phyloP scores from a whole-genome alignment of 2,797 vertebrate genomes.

The Halcyon smyrnensis region DNA sequence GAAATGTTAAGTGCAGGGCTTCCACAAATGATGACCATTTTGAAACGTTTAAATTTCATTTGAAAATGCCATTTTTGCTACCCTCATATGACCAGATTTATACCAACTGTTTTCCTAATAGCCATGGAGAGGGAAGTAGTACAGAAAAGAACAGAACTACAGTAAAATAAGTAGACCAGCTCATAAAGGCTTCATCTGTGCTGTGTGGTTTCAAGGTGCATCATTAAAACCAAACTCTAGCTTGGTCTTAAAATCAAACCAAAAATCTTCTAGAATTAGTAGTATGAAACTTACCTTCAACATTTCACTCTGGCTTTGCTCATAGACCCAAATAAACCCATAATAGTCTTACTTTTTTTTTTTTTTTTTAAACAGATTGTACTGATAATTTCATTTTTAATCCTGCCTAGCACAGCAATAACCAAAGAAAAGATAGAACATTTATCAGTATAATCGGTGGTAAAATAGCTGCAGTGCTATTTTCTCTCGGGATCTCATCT shows the following conservation, averaged over 20 bases:
- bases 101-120: not conserved
- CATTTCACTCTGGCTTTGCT: not conserved
- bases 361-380: not conserved
- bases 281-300: not conserved
- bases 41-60: slow-evolving; percentile 24
- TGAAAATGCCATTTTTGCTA: not conserved
- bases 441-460: slow-evolving; percentile 30
- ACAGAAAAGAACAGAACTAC: not conserved
- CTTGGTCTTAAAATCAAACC: not conserved
- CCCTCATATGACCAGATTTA: not conserved
- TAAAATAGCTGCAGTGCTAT: slow-evolving; percentile 34
- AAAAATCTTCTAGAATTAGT: not conserved
- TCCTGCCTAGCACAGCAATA: not conserved
- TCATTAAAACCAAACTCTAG: not conserved
- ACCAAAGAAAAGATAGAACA: slow-evolving; percentile 41
- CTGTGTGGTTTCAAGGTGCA: not conserved
- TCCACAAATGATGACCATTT: slow-evolving; percentile 26
- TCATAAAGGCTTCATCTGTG: not conserved
- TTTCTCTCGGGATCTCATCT: slow-evolving; percentile 38
- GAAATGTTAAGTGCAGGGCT: slow-evolving; percentile 11
- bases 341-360: not conserved
- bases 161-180: not conserved
- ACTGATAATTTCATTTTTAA: not conserved
- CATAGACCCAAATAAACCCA: not conserved
- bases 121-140: not conserved